A percentile compares a stretch with the other conserved stretches of the same genome.
These are phyloP conservation scores for Pinctada fucata DNA, from an alignment of 2,888 invertebrate species.

Conservation along the genomic window DNA sequence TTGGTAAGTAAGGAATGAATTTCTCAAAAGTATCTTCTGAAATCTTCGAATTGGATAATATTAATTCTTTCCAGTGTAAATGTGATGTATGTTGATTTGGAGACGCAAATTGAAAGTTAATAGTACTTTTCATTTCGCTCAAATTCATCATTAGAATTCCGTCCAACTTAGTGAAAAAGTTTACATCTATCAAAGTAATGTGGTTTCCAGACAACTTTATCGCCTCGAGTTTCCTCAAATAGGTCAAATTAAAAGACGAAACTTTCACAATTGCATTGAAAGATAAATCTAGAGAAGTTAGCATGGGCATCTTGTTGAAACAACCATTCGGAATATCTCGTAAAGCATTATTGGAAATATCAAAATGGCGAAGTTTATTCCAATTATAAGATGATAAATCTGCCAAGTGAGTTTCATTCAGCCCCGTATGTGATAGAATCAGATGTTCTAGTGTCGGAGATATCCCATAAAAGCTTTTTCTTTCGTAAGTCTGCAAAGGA, in stretches of 20 bases:
- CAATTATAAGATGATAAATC: neutral
- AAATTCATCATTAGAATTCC: neutral
- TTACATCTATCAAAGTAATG: neutral
- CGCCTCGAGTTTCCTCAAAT: neutral
- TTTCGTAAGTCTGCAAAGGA: neutral
- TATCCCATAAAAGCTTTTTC: neutral
- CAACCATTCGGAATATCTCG: neutral
- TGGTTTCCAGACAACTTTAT: neutral
- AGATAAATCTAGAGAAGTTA: slow-evolving; percentile 1
- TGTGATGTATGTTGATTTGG: too few species aligned
- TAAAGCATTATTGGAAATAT: neutral
- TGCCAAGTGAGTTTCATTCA: neutral
- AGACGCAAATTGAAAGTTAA: neutral
- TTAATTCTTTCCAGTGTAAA: neutral
- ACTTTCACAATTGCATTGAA: neutral
- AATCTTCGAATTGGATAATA: neutral
- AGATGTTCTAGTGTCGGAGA: neutral
- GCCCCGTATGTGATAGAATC: neutral
- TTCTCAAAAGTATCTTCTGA: neutral
- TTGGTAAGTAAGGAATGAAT: neutral
- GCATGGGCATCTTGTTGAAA: neutral
- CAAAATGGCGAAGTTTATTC: neutral
- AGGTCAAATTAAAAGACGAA: neutral
- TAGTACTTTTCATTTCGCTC: neutral
- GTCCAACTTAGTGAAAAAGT: neutral